Evolutionary conservation across 2,888 invertebrate species (phyloP).

Genomic region (Metopia argyrocephala): DNA sequence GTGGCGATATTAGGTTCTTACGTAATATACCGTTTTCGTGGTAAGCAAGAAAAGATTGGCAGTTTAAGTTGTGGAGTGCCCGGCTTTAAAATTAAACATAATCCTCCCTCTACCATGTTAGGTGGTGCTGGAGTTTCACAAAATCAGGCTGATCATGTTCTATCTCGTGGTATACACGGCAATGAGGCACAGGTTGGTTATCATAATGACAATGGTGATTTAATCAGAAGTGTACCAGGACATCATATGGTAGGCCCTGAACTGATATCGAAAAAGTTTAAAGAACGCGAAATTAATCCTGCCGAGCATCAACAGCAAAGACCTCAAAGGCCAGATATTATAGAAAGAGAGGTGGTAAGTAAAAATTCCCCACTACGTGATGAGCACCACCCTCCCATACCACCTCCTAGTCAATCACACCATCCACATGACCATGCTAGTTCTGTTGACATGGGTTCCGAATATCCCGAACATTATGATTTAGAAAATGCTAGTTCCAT

Average conservation of each 20-base stretch:
- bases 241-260: constrained; percentile 91
- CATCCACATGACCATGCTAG: constrained; percentile 87
- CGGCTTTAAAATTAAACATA: constrained; percentile 87
- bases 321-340: constrained; percentile 94
- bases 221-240: constrained; percentile 86
- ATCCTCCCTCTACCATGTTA: constrained; percentile 84
- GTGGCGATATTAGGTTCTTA: constrained; percentile 94
- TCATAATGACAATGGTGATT: constrained; percentile 86
- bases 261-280: constrained; percentile 91
- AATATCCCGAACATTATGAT: constrained; percentile 95
- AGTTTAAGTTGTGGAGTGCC: constrained; percentile 83
- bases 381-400: constrained; percentile 89
- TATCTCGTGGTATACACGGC: constrained; percentile 84
- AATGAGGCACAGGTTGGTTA: constrained; percentile 84
- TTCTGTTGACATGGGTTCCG: constrained; percentile 87
- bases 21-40: constrained; percentile 92
- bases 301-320: constrained; percentile 85
- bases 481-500: constrained; percentile 98
- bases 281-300: constrained; percentile 89
- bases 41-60: constrained; percentile 90
- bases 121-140: constrained; percentile 85
- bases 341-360: constrained; percentile 91
- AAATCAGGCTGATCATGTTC: constrained; percentile 84
- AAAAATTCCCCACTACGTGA: constrained; percentile 89
- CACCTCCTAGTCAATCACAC: constrained; percentile 85